These are phyloP conservation scores for Drosophila murphyi DNA, from an alignment of 1,140 invertebrate species.

Conservation along the genomic window DNA sequence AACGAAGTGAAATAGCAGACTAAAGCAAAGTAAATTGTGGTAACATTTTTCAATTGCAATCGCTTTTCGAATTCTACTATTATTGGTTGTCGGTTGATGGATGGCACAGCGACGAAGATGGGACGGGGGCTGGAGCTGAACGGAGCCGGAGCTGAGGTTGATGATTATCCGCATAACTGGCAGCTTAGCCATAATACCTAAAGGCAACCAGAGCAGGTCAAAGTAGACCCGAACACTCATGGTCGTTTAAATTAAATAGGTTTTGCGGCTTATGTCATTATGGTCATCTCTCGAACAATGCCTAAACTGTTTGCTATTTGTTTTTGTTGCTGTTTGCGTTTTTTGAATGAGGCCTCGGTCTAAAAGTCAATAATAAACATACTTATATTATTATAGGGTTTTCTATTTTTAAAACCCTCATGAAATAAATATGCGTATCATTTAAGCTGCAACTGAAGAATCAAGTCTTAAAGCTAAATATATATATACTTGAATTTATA, in stretches of 20 bases:
- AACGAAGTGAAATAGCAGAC: slow-evolving; percentile 46
- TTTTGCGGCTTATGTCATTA: slow-evolving; percentile 72
- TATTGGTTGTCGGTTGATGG: slow-evolving; percentile 53
- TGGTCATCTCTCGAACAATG: slow-evolving; percentile 55
- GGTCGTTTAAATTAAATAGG: slow-evolving; percentile 74
- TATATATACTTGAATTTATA: slow-evolving; percentile 21
- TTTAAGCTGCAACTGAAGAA: slow-evolving; percentile 36
- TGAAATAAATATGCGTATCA: slow-evolving; percentile 6
- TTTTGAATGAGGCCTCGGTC: slow-evolving; percentile 62
- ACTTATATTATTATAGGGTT: background rate
- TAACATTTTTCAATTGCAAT: slow-evolving; percentile 73
- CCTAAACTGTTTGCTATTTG: slow-evolving; percentile 59
- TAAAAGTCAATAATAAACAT: slow-evolving; percentile 36
- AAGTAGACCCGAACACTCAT: slow-evolving; percentile 36
- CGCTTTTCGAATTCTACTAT: slow-evolving; percentile 69
- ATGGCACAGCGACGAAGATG: slow-evolving; percentile 13
- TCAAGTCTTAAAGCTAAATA: slow-evolving; percentile 23
- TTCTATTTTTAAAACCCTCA: slow-evolving; percentile 19
- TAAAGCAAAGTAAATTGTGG: slow-evolving; percentile 34
- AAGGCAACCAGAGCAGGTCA: background rate
- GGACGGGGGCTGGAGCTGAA: slow-evolving; percentile 36
- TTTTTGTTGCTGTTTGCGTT: slow-evolving; percentile 22
- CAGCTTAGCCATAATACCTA: slow-evolving; percentile 23
- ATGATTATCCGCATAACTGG: slow-evolving; percentile 32
- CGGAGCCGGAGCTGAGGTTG: slow-evolving; percentile 38